A percentile compares a stretch with the other conserved stretches of the same genome.
These are phyloP conservation scores for Melanostoma scalare DNA, from an alignment of 2,888 invertebrate genomes.

Conservation along the genomic window DNA sequence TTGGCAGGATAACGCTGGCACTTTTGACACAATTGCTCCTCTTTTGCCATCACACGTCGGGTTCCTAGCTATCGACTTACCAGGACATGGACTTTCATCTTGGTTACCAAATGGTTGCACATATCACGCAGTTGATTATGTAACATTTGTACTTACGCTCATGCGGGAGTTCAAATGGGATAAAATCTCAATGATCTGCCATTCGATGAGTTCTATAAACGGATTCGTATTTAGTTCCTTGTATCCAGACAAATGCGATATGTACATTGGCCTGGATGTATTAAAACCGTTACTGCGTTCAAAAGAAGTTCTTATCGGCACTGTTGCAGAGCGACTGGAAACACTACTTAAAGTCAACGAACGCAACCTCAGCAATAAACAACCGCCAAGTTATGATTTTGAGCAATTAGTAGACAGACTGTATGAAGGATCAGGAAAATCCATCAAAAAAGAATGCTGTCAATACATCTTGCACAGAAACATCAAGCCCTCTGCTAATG, in stretches of 20 bases:
- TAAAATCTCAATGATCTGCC: slow-evolving; percentile 86
- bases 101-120: slow-evolving; percentile 85
- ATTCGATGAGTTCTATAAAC: slow-evolving; percentile 87
- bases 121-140: slow-evolving; percentile 82
- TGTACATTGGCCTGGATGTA: slow-evolving; percentile 78
- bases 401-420: slow-evolving; percentile 85
- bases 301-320: slow-evolving; percentile 75
- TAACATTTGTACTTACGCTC: slow-evolving; percentile 83
- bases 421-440: slow-evolving; percentile 84
- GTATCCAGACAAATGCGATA: slow-evolving; percentile 84
- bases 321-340: slow-evolving; percentile 80
- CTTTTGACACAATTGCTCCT: slow-evolving; percentile 87
- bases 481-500: slow-evolving; percentile 82
- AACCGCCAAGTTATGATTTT: slow-evolving; percentile 85
- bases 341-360: slow-evolving; percentile 82
- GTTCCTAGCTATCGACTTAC: slow-evolving; percentile 86
- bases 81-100: slow-evolving; percentile 88
- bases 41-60: slow-evolving; percentile 83
- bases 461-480: slow-evolving; percentile 84
- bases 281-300: slow-evolving; percentile 77
- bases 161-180: slow-evolving; percentile 87
- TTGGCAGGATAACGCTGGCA: slow-evolving; percentile 89
- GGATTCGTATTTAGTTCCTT: slow-evolving; percentile 85
- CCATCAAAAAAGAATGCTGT: slow-evolving; percentile 84
- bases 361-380: slow-evolving; percentile 78